Evolutionary conservation across 2,113 vertebrate species (phyloP), one percentile per base, ranked within the genome.

Genomic region (Pristiophorus japonicus): DNA sequence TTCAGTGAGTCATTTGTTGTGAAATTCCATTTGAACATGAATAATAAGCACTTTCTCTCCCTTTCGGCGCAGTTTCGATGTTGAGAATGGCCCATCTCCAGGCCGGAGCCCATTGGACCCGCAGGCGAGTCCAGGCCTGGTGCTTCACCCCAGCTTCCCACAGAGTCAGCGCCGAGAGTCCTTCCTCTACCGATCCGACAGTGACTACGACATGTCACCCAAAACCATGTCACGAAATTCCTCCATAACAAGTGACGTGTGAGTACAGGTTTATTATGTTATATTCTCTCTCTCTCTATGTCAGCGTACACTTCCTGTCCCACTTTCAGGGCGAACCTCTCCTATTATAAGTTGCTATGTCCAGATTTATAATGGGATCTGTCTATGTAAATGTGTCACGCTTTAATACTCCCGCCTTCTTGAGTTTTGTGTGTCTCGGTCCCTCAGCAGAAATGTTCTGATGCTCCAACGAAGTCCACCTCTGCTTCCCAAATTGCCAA

Each of bases 171-270:
- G 98, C 67, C 97, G 98, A 11, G 98, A 99, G 96, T 99, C 98
- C 95, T 99, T 99, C 97, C 98, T 99, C 91, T 99, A 99, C 96
- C 98, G 98, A 95, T 99, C 98, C 0, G 98, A 99, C 97, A 99
- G 98, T 0, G 98, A 99, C 98, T 99, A 98, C 0, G 98, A 99
- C 97, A 98, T 98, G 96, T 99, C 98, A 8, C 98, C 98, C 96
- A 99, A 99, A 97, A 98, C 98, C 96, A 98, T 99, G 98, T 99
- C 98, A 87, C 98, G 98, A 95, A 99, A 99, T 97, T 99, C 98
- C 65, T 99, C 98, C 24, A 96, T 99, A 97, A 98, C 98, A 97
- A 99, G 98, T 95, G 98, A 99, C 96, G 98, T 98, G 98, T 99
- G 97, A 98, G 98, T 96, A 96, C 55, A 30, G 42, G 11, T 62